Evolutionary conservation across 2,113 vertebrate species (phyloP).

Genomic region (Budorcas taxicolor): DNA sequence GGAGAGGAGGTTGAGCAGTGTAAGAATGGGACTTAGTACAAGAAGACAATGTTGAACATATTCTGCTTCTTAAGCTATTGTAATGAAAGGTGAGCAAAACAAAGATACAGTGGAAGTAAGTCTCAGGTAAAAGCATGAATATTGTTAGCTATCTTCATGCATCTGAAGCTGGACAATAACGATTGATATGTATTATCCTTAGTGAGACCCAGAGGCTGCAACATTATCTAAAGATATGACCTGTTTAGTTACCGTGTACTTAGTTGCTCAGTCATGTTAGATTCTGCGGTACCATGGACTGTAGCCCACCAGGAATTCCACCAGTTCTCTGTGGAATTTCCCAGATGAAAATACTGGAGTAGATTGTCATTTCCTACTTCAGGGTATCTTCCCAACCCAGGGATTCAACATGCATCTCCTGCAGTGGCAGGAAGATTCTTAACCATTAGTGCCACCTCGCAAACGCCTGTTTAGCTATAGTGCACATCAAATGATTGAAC

Average conservation of each 20-base stretch:
- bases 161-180: neutral
- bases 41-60: neutral
- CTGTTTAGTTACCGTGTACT: neutral
- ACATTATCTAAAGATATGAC: neutral
- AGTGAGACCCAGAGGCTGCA: neutral
- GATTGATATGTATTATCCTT: neutral
- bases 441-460: neutral
- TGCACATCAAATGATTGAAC: neutral
- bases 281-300: neutral
- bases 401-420: neutral
- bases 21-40: neutral
- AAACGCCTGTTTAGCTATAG: neutral
- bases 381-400: neutral
- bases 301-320: neutral
- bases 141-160: neutral
- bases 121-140: neutral
- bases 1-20: accelerated
- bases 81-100: neutral
- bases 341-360: neutral
- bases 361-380: neutral
- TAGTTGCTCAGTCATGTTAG: neutral
- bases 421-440: neutral
- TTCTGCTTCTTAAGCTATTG: neutral
- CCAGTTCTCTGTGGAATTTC: neutral
- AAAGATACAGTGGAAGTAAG: neutral